A percentile compares a stretch with the other conserved stretches of the same genome.
These are phyloP conservation scores for Rhinichthys osculus DNA, from an alignment of 2,797 vertebrate genomes.

Conservation along the genomic window DNA sequence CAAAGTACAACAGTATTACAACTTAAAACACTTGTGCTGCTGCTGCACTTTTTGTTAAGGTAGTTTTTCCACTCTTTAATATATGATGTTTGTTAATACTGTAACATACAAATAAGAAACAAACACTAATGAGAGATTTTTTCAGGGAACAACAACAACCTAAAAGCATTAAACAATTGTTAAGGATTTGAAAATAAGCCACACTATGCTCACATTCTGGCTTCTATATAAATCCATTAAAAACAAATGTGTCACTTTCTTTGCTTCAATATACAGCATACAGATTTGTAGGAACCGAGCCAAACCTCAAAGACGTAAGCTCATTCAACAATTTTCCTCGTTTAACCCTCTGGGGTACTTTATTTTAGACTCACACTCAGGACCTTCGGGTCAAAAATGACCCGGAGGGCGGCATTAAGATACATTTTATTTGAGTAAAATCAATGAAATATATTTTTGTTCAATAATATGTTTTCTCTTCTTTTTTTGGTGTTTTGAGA, in stretches of 20 bases:
- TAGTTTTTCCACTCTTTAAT: not conserved
- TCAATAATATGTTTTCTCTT: too few species aligned
- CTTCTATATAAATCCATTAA: slow-evolving; percentile 18
- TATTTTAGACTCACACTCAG: too few species aligned
- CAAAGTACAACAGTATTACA: not conserved
- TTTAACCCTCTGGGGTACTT: too few species aligned
- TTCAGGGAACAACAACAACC: not conserved
- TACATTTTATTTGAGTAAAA: too few species aligned
- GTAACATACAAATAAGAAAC: not conserved
- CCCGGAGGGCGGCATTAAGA: too few species aligned
- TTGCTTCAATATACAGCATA: slow-evolving; percentile 21
- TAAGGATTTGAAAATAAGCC: not conserved
- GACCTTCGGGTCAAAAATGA: too few species aligned
- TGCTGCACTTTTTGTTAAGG: not conserved
- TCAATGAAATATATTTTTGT: too few species aligned
- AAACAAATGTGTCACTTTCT: not conserved
- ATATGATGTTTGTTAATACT: not conserved
- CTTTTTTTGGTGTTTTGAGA: too few species aligned
- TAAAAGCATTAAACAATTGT: not conserved
- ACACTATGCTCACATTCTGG: not conserved
- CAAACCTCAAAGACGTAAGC: slow-evolving; percentile 56
- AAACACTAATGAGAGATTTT: not conserved
- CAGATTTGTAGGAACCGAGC: not conserved
- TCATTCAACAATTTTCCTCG: not conserved
- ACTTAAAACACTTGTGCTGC: not conserved